Evolutionary conservation across 2,888 invertebrate genomes (phyloP).

Genomic region (Apantesis nais): DNA sequence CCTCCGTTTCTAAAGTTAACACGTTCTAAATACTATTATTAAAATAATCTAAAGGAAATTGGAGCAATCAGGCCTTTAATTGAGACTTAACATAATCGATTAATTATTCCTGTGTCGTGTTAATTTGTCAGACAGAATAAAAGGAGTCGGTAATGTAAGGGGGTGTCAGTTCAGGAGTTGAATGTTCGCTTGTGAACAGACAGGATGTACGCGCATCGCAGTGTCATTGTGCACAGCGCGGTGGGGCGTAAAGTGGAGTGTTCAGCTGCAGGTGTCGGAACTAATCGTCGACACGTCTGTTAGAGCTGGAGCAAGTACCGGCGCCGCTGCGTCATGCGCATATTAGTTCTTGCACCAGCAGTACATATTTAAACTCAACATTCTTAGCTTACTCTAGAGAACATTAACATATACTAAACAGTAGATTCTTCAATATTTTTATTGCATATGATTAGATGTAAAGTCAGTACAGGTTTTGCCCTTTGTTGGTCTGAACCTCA

Average conservation of each 20-base stretch:
- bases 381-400: not conserved
- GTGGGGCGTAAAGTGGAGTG: not conserved
- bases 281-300: constrained; percentile 12
- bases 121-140: not conserved
- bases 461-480: not conserved
- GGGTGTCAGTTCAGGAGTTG: not conserved
- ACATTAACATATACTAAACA: not conserved
- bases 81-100: not conserved
- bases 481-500: not conserved
- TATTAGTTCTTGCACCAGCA: not conserved
- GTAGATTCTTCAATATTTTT: not conserved
- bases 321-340: no score
- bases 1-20: not conserved
- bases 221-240: not conserved
- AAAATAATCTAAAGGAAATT: not conserved
- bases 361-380: not conserved
- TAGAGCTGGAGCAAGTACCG: not conserved
- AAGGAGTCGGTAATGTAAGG: not conserved
- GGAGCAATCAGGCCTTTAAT: not conserved
- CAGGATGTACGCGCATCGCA: constrained; percentile 16
- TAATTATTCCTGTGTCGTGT: not conserved
- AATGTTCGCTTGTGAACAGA: not conserved
- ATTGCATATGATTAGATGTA: not conserved
- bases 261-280: constrained; percentile 15
- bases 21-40: not conserved